These are phyloP conservation scores for Cosmopolites sordidus DNA, from an alignment of 2,888 invertebrate species.

Conservation along the genomic window DNA sequence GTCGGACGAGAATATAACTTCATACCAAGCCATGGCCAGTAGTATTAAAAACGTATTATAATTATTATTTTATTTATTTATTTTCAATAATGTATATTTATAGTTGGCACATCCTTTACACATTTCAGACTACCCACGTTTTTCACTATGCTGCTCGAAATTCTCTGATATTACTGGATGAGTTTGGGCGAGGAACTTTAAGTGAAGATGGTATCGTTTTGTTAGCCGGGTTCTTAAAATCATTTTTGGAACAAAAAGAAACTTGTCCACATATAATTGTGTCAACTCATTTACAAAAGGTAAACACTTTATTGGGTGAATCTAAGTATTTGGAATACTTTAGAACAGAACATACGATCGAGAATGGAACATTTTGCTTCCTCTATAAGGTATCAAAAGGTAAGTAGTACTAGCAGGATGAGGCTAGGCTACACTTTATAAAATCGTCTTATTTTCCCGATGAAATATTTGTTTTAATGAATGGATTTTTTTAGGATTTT, in stretches of 20 bases:
- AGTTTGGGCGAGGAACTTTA: slow-evolving; percentile 83
- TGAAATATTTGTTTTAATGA: background rate
- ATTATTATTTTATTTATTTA: too few relatives aligned
- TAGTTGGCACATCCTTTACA: too few relatives aligned
- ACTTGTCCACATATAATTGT: slow-evolving; percentile 71
- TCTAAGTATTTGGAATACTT: slow-evolving; percentile 45
- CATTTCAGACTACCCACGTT: slow-evolving; percentile 64
- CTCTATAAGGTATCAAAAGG: slow-evolving; percentile 64
- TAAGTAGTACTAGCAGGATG: background rate
- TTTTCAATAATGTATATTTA: too few relatives aligned
- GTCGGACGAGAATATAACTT: too few relatives aligned
- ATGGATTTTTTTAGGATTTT: slow-evolving; percentile 44
- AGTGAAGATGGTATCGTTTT: slow-evolving; percentile 73
- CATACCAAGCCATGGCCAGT: too few relatives aligned
- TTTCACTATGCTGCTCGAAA: slow-evolving; percentile 59
- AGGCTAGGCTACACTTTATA: background rate
- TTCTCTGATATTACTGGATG: slow-evolving; percentile 80
- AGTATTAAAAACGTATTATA: too few relatives aligned
- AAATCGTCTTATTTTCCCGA: background rate
- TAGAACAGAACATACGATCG: slow-evolving; percentile 40
- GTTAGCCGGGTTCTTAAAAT: slow-evolving; percentile 62
- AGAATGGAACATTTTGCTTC: slow-evolving; percentile 56
- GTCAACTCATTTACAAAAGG: slow-evolving; percentile 72
- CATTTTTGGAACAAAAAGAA: slow-evolving; percentile 56
- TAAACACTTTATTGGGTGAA: slow-evolving; percentile 57